phyloP scores from a whole-genome alignment of 1,140 invertebrate species.

The Drosophila pseudoobscura region DNA sequence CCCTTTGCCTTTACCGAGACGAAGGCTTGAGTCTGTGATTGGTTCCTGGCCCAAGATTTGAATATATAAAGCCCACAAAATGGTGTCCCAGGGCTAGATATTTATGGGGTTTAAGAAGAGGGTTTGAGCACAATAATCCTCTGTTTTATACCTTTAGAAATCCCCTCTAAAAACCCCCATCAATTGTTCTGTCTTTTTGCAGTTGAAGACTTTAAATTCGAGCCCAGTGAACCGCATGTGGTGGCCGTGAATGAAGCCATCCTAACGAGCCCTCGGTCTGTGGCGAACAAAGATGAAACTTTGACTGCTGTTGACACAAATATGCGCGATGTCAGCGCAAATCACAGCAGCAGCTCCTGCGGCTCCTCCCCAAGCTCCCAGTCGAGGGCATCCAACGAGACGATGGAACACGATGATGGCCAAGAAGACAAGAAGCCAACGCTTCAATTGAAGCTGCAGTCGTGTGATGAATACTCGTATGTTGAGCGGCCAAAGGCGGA shows the following conservation, averaged over 20 bases:
- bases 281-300: slow-evolving; percentile 50
- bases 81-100: slow-evolving; percentile 32
- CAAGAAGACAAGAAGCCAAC: slow-evolving; percentile 51
- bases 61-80: slow-evolving; percentile 58
- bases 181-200: slow-evolving; percentile 2
- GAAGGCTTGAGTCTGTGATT: slow-evolving; percentile 42
- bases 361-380: slow-evolving; percentile 12
- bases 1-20: too few species aligned
- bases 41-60: slow-evolving; percentile 40
- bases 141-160: background rate
- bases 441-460: slow-evolving; percentile 61
- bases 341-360: slow-evolving; percentile 45
- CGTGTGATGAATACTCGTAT: slow-evolving; percentile 56
- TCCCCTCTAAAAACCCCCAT: background rate
- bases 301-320: slow-evolving; percentile 73
- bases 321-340: slow-evolving; percentile 76
- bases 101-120: background rate
- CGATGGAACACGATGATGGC: slow-evolving; percentile 1
- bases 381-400: slow-evolving; percentile 12
- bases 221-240: slow-evolving; percentile 37
- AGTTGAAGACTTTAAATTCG: slow-evolving; percentile 55
- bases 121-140: too few species aligned
- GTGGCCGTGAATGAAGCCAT: slow-evolving; percentile 22
- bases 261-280: slow-evolving; percentile 43
- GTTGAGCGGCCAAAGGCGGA: slow-evolving; percentile 54